Base-by-base conservation (phyloP, 2,888 invertebrate species). In the Gonocerus acuteangulatus region DNA sequence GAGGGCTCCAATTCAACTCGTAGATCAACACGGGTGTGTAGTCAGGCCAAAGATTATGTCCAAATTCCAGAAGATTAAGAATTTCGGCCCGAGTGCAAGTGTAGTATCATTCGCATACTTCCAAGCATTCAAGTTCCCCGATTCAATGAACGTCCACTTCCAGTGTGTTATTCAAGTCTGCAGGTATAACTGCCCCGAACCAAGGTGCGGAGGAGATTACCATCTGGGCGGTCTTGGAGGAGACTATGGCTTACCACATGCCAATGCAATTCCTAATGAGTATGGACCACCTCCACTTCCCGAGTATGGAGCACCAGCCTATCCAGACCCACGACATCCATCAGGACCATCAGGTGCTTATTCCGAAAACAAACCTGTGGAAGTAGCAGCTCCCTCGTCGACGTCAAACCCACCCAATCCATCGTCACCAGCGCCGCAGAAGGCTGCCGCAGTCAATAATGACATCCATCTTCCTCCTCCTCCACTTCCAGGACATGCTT, bases 131-230 rank as follows among this genome's bases (percentile, higher is more conserved):
- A 94, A 94, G 73, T 94, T 94, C 78, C 94, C 94, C 0, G 94
- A 94, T 72, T 92, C 92, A 1, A 94, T 94, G 93, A 93, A 94
- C 73, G 94, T 94, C 0, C 93, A 94, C 73, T 94, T 94, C 80
- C 92, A 93, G 73, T 94, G 93, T 73, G 93, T 93, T 27, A 93
- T 94, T 66, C 93, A 94, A 74, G 93, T 94, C 70, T 94, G 94
- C 73, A 81, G 93, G 68, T 90, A 91, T 71, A 88, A 91, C 70
- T 94, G 94, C 71, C 94, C 94, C 0, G 93, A 93, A 68, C 94
- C 67, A 2, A 62, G 67, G 39, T 68, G 68, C 51, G 68, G 68
- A 16, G 62, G 62, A 34, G 68, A 68, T 51, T 68, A 62, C 62
- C 62, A 61, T 7, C 60, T 65, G 1, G 64, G 63, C 18, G 60